A percentile compares a stretch with the other conserved stretches of the same genome.
Conservation (phyloP, 2,888 invertebrate genomes). For the Melanostoma scalare region DNA sequence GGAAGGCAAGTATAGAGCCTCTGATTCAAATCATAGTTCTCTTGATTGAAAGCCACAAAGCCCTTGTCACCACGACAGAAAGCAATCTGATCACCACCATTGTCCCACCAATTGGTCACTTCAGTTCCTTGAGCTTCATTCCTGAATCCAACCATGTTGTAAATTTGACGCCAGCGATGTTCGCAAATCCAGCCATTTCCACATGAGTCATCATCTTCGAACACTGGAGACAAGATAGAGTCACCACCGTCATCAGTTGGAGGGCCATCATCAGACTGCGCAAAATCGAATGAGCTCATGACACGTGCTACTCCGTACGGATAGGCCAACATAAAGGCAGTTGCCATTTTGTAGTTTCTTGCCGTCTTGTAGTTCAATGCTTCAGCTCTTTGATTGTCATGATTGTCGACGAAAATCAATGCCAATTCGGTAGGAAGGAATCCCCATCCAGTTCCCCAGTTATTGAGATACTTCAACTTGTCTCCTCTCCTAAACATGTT, state of each 20-base stretch:
- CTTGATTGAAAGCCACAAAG: conserved; percentile 90
- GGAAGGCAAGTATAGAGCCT: conserved; percentile 87
- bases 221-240: conserved; percentile 85
- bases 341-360: conserved; percentile 89
- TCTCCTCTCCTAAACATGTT: conserved; percentile 85
- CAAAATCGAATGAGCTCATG: conserved; percentile 93
- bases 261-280: conserved; percentile 85
- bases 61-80: conserved; percentile 90
- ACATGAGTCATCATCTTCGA: conserved; percentile 85
- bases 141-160: conserved; percentile 89
- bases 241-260: conserved; percentile 85
- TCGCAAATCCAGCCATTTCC: conserved; percentile 91
- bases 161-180: conserved; percentile 92
- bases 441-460: conserved; percentile 85
- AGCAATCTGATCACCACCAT: conserved; percentile 91
- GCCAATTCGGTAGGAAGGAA: conserved; percentile 85
- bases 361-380: conserved; percentile 88
- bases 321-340: conserved; percentile 94
- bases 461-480: conserved; percentile 76
- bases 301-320: conserved; percentile 90
- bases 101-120: conserved; percentile 90
- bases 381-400: conserved; percentile 92
- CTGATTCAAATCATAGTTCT: conserved; percentile 84
- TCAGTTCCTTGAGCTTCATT: conserved; percentile 85
- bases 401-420: conserved; percentile 94